Evolutionary conservation across 2,888 invertebrate species (phyloP), one percentile per base, ranked within the genome.

Genomic region (Leptinotarsa tumamoca): DNA sequence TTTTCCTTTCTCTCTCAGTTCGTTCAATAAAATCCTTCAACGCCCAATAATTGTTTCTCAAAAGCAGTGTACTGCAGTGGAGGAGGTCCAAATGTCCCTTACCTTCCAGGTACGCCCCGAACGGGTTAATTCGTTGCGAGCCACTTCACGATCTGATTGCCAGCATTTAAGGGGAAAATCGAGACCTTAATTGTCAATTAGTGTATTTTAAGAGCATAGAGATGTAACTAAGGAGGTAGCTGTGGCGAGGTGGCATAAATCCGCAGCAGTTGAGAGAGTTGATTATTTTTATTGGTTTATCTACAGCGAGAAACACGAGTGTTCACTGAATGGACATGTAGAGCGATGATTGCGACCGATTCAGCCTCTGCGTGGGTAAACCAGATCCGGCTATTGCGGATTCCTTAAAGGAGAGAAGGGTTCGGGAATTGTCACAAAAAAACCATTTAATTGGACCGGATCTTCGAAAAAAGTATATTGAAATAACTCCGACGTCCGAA

Each of bases 321-420:
- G 86, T 84, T 86, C 87, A 86, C 79, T 86, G 87, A 86, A 84
- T 85, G 86, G 83, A 84, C 86, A 85, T 86, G 87, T 86, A 80
- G 82, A 79, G 79, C 83, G 84, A 84, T 85, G 86, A 87, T 86
- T 86, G 84, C 82, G 82, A 82, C 82, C 82, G 83, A 82, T 82
- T 54, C 69, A 56, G 43, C 33, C 14, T 56, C 18, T 82, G 85
- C 84, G 86, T 86, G 85, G 86, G 86, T 80, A 81, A 84, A 83
- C 83, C 82, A 78, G 82, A 80, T 81, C 77, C 78, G 76, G 73
- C 77, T 78, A 71, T 71, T 77, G 79, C 63, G 63, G 63, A 63
- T 63, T 63, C 43, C 63, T 63, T 33, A 17, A 63, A 43, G 43
- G 43, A 63, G 63, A 63, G 63, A 43, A 63, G 63, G 63, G 63